A percentile compares a stretch with the other conserved stretches of the same genome.
Conservation (phyloP, 2,888 invertebrate species). For the Hipparchia semele region DNA sequence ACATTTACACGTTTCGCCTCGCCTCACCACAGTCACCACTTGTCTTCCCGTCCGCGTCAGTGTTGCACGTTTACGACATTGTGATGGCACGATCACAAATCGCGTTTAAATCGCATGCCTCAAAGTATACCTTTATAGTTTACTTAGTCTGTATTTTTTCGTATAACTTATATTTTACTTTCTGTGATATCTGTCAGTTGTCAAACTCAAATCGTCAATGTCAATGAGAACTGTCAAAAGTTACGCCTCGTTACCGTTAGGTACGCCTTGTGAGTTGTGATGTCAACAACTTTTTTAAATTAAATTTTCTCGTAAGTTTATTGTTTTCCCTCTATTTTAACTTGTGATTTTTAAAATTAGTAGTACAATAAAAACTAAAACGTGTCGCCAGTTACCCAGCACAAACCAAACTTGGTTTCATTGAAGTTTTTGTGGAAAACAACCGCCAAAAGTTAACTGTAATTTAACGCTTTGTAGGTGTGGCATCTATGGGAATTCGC, state of each 20-base stretch:
- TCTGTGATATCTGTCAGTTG: too few species aligned
- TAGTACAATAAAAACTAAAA: not conserved
- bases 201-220: too few species aligned
- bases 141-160: too few species aligned
- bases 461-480: constrained; percentile 25
- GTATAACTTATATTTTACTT: too few species aligned
- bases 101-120: too few species aligned
- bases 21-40: not conserved
- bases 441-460: constrained; percentile 6
- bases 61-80: not conserved
- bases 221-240: too few species aligned
- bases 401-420: not conserved
- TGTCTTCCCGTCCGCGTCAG: too few species aligned
- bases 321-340: not conserved
- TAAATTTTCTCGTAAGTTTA: constrained; percentile 2
- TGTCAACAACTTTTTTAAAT: not conserved
- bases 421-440: not conserved
- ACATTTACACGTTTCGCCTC: too few species aligned
- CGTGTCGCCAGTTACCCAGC: not conserved
- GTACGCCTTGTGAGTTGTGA: not conserved
- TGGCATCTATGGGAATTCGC: constrained; percentile 19
- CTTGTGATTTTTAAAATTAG: not conserved
- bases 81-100: too few species aligned
- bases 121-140: too few species aligned
- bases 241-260: too few species aligned